Evolutionary conservation across 2,797 vertebrate genomes (phyloP).

Genomic region (Alexandromys oeconomus): DNA sequence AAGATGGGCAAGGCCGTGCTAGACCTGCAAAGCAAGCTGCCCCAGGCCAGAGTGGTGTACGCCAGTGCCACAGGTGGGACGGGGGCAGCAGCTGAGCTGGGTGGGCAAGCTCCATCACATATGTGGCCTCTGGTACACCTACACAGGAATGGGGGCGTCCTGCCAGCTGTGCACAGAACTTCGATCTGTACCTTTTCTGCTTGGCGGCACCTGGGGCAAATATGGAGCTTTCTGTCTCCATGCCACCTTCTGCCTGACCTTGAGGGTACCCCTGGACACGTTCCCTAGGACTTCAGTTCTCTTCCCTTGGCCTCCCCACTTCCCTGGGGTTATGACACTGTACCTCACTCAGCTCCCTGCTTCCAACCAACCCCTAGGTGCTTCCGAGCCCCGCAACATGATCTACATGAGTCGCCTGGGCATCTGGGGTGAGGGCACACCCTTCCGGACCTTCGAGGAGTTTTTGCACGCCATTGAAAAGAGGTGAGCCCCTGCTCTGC

Average conservation of each 20-base stretch:
- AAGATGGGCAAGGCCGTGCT: constrained; percentile 99
- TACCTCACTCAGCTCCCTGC: not conserved
- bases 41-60: constrained; percentile 96
- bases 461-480: constrained; percentile 98
- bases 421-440: constrained; percentile 98
- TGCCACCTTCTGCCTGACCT: not conserved
- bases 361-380: constrained; percentile 89
- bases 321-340: too few relatives aligned
- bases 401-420: constrained; percentile 99
- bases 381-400: constrained; percentile 99
- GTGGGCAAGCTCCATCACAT: not conserved
- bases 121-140: not conserved
- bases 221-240: not conserved
- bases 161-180: not conserved
- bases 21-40: constrained; percentile 97
- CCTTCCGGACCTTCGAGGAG: constrained; percentile 96
- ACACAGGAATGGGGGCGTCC: not conserved
- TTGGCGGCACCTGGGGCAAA: not conserved
- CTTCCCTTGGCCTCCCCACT: not conserved
- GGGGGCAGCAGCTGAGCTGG: not conserved
- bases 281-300: not conserved
- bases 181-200: not conserved
- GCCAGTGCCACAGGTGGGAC: constrained; percentile 98
- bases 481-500: constrained; percentile 88
- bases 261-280: not conserved